Conservation (phyloP, 2,113 vertebrate genomes). For the Dendrocopos noguchii region DNA sequence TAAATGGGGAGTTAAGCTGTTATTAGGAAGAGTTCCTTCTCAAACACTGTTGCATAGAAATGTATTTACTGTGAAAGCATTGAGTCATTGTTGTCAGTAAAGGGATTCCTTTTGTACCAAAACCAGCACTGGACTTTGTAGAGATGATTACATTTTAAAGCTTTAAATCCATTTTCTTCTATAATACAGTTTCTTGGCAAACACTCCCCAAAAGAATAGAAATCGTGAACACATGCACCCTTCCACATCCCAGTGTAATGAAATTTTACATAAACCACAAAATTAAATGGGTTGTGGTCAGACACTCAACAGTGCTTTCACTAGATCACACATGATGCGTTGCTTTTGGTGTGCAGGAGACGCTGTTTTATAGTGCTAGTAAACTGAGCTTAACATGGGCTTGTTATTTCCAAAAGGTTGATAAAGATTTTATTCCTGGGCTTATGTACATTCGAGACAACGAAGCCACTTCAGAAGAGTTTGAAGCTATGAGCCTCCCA, state of each 20-base stretch:
- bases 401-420: conserved; percentile 82
- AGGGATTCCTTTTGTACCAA: background rate
- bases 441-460: conserved; percentile 99
- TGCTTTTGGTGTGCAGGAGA: background rate
- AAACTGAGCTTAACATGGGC: background rate
- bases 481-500: conserved; percentile 95
- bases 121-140: background rate
- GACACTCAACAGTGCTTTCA: background rate
- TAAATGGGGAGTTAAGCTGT: background rate
- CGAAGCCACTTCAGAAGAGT: conserved; percentile 94
- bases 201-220: background rate
- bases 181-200: background rate
- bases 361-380: background rate
- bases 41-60: background rate
- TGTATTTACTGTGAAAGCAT: background rate
- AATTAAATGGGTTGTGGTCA: background rate
- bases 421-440: conserved; percentile 99
- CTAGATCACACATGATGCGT: background rate
- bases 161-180: background rate
- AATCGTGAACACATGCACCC: background rate
- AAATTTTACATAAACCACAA: background rate
- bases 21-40: background rate
- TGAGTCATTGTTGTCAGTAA: background rate
- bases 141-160: background rate
- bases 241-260: background rate